Evolutionary conservation across 2,113 vertebrate species (phyloP), one percentile per base, ranked within the genome.

Genomic region (Dipodomys merriami): DNA sequence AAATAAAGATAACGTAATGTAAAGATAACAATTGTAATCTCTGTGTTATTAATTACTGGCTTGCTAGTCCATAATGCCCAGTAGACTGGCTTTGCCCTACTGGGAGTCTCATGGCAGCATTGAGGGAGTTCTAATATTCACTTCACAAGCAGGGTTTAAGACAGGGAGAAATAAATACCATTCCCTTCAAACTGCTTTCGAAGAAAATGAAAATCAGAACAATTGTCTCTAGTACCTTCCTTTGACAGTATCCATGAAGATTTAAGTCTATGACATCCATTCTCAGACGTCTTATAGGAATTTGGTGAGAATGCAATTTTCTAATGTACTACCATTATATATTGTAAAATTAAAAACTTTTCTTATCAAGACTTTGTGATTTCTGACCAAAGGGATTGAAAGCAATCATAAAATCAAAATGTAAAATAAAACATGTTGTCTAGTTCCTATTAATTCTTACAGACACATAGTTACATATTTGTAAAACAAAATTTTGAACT

Each of bases 101-200:
- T 83, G 77, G 87, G 94, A 86, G 44, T 83, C 44, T 83, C 87
- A 86, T 33, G 15, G 15, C 18, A 83, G 23, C 23, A 83, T 68
- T 90, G 44, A 78, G 83, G 91, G 87, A 95, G 2, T 87, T 91
- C 65, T 46, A 77, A 35, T 77, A 81, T 68, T 53, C 35, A 35
- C 18, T 87, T 90, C 53, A 57, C 12, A 86, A 67, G 60, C 39
- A 93, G 16, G 16, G 22, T 82, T 82, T 18, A 65, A 77, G 57
- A 71, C 69, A 0, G 18, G 49, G 82, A 57, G 13, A 78, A 39
- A 73, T 78, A 95, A 93, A 90, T 86, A n/a, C 12, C 27, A 77
- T 27, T 13, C 49, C 49, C 49, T 49, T 49, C 49, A 49, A 49
- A 49, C 67, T 18, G 39, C 86, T 78, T 22, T 57, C 4, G 69